phyloP scores from a whole-genome alignment of 2,113 vertebrate genomes.

The Cranoglanis bouderius region DNA sequence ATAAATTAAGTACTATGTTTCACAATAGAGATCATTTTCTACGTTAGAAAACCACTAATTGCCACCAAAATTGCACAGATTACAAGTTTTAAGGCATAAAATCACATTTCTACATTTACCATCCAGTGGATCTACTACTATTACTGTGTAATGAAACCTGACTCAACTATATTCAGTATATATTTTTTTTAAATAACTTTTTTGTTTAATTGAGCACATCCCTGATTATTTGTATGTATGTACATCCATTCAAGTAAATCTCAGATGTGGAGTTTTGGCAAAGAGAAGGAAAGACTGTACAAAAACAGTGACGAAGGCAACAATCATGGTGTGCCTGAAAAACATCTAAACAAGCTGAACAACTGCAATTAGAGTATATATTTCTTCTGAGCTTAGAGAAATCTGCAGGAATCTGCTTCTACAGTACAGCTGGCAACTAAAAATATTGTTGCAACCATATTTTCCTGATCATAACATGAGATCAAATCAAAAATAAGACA shows the following conservation, averaged over 20 bases:
- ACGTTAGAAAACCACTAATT: background rate
- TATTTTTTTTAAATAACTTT: background rate
- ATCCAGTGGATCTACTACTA: conserved; percentile 31
- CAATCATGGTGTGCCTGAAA: background rate
- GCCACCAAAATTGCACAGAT: background rate
- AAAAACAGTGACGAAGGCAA: background rate
- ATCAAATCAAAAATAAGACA: background rate
- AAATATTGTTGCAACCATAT: background rate
- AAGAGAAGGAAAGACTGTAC: background rate
- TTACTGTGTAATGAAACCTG: background rate
- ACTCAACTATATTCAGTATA: background rate
- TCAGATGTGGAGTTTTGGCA: background rate
- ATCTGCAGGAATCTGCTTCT: background rate
- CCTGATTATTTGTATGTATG: background rate
- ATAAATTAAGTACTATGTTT: conserved; percentile 23
- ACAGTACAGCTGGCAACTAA: background rate
- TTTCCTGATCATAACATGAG: background rate
- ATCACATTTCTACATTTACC: background rate
- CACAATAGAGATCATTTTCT: conserved; percentile 7
- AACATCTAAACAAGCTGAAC: background rate
- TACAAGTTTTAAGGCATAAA: background rate
- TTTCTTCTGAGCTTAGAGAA: background rate
- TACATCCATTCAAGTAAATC: conserved; percentile 23
- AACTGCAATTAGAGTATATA: background rate
- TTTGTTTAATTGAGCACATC: background rate